A percentile compares a stretch with the other conserved stretches of the same genome.
phyloP scores from a whole-genome alignment of 2,113 vertebrate species.

The Trogon melanurus region DNA sequence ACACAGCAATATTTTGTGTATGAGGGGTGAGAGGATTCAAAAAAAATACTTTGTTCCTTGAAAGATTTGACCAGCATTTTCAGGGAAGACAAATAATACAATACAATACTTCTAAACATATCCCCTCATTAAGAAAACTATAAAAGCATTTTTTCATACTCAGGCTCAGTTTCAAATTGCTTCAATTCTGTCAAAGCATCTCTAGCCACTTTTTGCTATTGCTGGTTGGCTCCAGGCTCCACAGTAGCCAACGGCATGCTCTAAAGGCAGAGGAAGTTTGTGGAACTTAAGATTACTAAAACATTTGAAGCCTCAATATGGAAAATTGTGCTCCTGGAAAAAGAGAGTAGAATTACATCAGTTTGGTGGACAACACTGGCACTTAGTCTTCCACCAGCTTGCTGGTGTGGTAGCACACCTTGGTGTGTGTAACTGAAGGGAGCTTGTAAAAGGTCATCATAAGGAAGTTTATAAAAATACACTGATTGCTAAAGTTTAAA shows the following conservation, averaged over 20 bases:
- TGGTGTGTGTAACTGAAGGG: not conserved
- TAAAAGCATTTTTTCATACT: not conserved
- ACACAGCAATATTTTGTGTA: not conserved
- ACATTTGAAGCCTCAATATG: not conserved
- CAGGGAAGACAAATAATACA: not conserved
- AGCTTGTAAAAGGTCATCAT: not conserved
- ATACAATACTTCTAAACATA: not conserved
- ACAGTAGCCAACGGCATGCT: not conserved
- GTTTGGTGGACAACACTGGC: not conserved
- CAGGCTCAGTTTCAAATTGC: not conserved
- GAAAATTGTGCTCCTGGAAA: not conserved
- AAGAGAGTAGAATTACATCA: not conserved
- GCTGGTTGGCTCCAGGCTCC: not conserved
- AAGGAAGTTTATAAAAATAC: not conserved
- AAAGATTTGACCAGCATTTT: not conserved
- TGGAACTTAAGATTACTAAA: not conserved
- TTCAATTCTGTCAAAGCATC: not conserved
- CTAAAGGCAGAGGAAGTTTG: not conserved
- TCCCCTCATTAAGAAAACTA: not conserved
- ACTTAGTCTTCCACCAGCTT: not conserved
- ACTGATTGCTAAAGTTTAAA: not conserved
- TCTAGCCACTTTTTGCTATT: not conserved
- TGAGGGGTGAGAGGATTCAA: rapidly evolving
- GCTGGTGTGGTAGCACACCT: not conserved
- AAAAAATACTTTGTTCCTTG: not conserved